Base-by-base conservation (phyloP, 2,888 invertebrate species). In the Capitulum mitella region DNA sequence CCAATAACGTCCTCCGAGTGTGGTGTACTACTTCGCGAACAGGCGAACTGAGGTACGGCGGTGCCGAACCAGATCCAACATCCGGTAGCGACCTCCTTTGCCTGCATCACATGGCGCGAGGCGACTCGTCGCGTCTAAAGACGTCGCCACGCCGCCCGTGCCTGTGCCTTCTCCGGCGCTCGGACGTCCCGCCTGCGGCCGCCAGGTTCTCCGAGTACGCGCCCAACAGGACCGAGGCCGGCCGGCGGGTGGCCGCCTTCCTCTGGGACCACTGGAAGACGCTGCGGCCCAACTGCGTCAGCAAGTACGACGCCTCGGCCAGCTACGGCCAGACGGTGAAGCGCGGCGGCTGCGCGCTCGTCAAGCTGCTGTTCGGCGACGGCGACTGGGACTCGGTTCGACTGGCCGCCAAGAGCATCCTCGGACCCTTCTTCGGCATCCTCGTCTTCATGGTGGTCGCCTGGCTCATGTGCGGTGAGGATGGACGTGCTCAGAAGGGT, bases 151-250 rank as follows among this genome's bases (percentile, higher is more conserved):
- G n/a, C n/a, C n/a, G n/a, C n/a, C n/a, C n/a, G n/a, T n/a, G n/a
- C n/a, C n/a, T n/a, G n/a, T n/a, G n/a, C n/a, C n/a, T n/a, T n/a
- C n/a, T n/a, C n/a, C n/a, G n/a, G n/a, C n/a, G n/a, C n/a, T n/a
- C n/a, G n/a, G n/a, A n/a, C n/a, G n/a, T n/a, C n/a, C 43, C 43
- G 43, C 5, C 12, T 12, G 43, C 43, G 6, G 29, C 29, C 75
- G 29, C 3, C 75, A 43, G 75, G n/a, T 75, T 29, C 46, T 0
- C 22, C 14, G 75, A 75, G 46, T 75, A 75, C 46, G 29, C 46
- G 43, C 75, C 75, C 43, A 75, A 75, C 75, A n/a, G 75, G 14
- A 75, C 75, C n/a, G 75, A 75, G 75, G 46, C 46, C 26, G 46
- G 29, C 29, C 75, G 46, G 75, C 75, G 46, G 3, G n/a, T 75